phyloP scores from a whole-genome alignment of 2,797 vertebrate genomes.

The Parambassis ranga region DNA sequence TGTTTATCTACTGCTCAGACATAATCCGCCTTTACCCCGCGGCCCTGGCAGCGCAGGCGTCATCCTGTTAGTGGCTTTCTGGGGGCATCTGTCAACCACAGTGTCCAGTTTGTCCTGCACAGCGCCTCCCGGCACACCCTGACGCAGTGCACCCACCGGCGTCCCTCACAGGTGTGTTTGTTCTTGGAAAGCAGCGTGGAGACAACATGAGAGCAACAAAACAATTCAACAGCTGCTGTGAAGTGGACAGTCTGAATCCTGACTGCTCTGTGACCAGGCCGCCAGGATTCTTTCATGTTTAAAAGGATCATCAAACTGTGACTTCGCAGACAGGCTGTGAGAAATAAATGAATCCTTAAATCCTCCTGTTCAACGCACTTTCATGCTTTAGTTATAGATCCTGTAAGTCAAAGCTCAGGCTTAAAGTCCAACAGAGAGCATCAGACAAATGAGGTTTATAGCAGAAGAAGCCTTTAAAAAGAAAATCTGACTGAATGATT shows the following conservation, averaged over 20 bases:
- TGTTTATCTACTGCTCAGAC: conserved; percentile 91
- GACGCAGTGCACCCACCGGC: not conserved
- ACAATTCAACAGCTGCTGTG: no score
- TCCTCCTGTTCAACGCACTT: conserved; percentile 4
- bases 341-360: conserved; percentile 31
- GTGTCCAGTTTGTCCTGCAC: not conserved
- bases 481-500: not conserved
- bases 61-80: conserved; percentile 93
- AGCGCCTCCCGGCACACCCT: not conserved
- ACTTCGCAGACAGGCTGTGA: not conserved
- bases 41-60: conserved; percentile 76
- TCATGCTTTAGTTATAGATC: conserved; percentile 47
- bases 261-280: no score
- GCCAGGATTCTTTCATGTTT: not conserved
- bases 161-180: not conserved
- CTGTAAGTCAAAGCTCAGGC: conserved; percentile 28
- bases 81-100: conserved; percentile 82
- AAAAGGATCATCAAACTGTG: not conserved
- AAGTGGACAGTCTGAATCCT: not conserved
- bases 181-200: not conserved
- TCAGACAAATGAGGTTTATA: conserved; percentile 19
- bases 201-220: no score
- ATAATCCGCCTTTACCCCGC: conserved; percentile 89
- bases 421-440: not conserved
- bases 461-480: not conserved